These are phyloP conservation scores for Leptodirus hochenwartii DNA, from an alignment of 2,888 invertebrate species.

Conservation along the genomic window DNA sequence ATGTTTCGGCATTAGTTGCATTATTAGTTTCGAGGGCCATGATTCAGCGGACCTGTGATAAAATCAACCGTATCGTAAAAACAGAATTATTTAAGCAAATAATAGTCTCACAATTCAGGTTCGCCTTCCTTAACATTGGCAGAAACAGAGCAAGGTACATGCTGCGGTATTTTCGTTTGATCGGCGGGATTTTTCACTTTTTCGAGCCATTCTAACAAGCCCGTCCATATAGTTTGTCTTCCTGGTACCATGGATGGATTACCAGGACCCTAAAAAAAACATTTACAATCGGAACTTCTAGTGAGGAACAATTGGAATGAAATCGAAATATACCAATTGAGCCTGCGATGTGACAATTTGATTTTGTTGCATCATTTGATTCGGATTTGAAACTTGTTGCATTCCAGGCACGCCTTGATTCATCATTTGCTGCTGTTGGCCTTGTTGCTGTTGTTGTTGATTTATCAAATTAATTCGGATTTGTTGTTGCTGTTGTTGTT, in stretches of 20 bases:
- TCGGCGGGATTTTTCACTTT: conserved; percentile 64
- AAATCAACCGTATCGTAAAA: conserved; percentile 6
- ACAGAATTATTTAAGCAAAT: conserved; percentile 5
- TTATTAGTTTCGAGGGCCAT: conserved; percentile 82
- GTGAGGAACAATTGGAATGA: too few relatives aligned
- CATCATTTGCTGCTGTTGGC: conserved; percentile 15
- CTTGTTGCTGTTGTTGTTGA: conserved; percentile 24
- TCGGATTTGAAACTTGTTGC: conserved; percentile 23
- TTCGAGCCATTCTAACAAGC: conserved; percentile 84
- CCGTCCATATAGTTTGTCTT: conserved; percentile 40
- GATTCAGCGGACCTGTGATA: conserved; percentile 59
- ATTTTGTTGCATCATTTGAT: conserved; percentile 15
- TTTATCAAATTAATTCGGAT: conserved; percentile 22
- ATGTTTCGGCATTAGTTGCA: conserved; percentile 90
- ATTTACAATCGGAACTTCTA: too few relatives aligned
- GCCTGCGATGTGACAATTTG: conserved; percentile 24
- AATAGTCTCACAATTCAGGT: conserved; percentile 49
- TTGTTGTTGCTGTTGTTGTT: conserved; percentile 21
- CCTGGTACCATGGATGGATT: conserved; percentile 29
- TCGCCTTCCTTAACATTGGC: conserved; percentile 63
- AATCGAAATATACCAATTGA: conserved; percentile 13
- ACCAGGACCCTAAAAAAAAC: conserved; percentile 12
- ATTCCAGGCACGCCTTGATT: conserved; percentile 9
- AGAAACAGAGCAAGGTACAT: conserved; percentile 61
- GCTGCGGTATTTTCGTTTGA: conserved; percentile 54